phyloP scores from a whole-genome alignment of 2,888 invertebrate species.

The Polydrusus cervinus region DNA sequence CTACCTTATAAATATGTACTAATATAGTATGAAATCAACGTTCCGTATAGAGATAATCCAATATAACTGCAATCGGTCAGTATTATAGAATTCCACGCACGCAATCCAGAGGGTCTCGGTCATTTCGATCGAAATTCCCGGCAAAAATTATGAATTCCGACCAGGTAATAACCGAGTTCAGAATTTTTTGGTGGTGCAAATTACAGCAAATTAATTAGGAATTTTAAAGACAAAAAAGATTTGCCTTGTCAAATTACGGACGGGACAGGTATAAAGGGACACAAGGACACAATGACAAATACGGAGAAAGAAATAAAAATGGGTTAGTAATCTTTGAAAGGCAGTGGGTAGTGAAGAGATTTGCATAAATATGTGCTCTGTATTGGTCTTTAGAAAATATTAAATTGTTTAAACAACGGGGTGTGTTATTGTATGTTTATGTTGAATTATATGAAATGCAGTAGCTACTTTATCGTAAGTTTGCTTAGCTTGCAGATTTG shows the following conservation, averaged over 20 bases:
- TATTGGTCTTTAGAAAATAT: too few species aligned
- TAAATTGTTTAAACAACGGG: too few species aligned
- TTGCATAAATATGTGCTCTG: neutral
- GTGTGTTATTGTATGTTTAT: too few species aligned
- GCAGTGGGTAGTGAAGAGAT: neutral
- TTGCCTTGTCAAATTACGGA: conserved; percentile 11
- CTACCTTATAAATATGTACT: conserved; percentile 4
- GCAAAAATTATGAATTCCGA: conserved; percentile 53
- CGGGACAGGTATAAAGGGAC: conserved; percentile 37
- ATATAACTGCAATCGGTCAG: conserved; percentile 22
- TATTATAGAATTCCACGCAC: conserved; percentile 37
- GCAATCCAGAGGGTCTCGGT: conserved; percentile 47
- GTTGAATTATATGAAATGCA: too few species aligned
- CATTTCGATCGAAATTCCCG: conserved; percentile 51
- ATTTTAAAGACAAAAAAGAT: conserved; percentile 46
- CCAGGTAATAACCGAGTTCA: conserved; percentile 47
- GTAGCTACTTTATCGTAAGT: too few species aligned
- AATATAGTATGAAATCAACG: conserved; percentile 18
- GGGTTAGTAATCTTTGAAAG: conserved; percentile 17
- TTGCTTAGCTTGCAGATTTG: too few species aligned
- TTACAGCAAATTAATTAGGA: conserved; percentile 54
- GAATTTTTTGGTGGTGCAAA: conserved; percentile 52
- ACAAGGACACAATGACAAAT: conserved; percentile 47
- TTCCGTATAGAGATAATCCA: conserved; percentile 17
- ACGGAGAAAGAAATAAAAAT: conserved; percentile 24